Percentiles rank a stretch among this genome's conserved stretches.
These are phyloP conservation scores for Heliconius erato DNA, from an alignment of 2,888 invertebrate species.

Conservation along the genomic window DNA sequence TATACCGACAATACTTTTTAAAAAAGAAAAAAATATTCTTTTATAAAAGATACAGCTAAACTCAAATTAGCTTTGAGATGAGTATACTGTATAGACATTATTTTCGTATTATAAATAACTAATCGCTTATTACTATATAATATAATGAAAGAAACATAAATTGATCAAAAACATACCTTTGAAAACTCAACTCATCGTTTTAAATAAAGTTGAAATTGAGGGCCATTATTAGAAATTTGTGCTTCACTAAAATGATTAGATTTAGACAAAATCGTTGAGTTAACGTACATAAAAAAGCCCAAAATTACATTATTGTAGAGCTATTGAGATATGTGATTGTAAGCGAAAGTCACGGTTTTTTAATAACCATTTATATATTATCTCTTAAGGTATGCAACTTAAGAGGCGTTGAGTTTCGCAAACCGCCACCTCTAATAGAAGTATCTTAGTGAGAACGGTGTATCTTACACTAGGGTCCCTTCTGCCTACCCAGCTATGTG, in stretches of 20 bases:
- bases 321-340: neutral
- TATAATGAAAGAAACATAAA: conserved; percentile 2
- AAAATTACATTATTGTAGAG: too few relatives aligned
- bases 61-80: neutral
- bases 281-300: neutral
- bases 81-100: neutral
- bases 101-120: conserved; percentile 5
- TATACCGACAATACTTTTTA: neutral
- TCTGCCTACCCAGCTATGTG: too few relatives aligned
- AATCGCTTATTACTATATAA: neutral
- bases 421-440: too few relatives aligned
- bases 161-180: neutral
- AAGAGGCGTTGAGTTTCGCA: too few relatives aligned
- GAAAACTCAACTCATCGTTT: conserved; percentile 22
- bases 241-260: neutral
- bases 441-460: too few relatives aligned
- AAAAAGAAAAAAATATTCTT: neutral
- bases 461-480: too few relatives aligned
- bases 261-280: neutral
- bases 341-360: neutral
- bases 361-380: neutral
- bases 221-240: neutral
- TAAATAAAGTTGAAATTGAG: conserved; percentile 21
- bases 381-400: too few relatives aligned
- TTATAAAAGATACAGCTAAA: neutral